Evolutionary conservation across 2,888 invertebrate genomes (phyloP).

Genomic region (Romanomermis culicivorax): DNA sequence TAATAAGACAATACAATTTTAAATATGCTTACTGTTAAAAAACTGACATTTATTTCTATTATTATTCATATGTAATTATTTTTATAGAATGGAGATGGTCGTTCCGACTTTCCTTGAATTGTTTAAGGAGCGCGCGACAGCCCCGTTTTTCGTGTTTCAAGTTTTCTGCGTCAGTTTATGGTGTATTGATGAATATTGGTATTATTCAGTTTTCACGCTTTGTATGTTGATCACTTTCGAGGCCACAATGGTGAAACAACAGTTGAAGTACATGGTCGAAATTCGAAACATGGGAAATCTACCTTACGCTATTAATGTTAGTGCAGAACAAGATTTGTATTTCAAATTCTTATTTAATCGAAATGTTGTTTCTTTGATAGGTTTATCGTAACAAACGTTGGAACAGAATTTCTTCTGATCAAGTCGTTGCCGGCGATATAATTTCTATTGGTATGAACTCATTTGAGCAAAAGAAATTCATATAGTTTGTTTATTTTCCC

Average conservation of each 20-base stretch:
- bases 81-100: constrained; percentile 51
- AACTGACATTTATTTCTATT: no score
- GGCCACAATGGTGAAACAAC: constrained; percentile 91
- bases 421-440: constrained; percentile 81
- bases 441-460: constrained; percentile 51
- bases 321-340: background rate
- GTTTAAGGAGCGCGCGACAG: constrained; percentile 89
- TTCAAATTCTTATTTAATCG: no score
- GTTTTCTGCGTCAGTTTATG: constrained; percentile 89
- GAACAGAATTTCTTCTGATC: constrained; percentile 39
- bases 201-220: constrained; percentile 84
- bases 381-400: constrained; percentile 22
- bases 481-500: constrained; percentile 6
- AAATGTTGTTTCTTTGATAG: constrained; percentile 12
- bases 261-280: constrained; percentile 89
- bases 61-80: no score
- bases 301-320: constrained; percentile 58
- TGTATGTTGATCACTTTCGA: constrained; percentile 89
- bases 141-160: constrained; percentile 99
- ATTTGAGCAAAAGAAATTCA: background rate
- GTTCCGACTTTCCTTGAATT: constrained; percentile 89
- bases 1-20: no score
- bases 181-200: constrained; percentile 97
- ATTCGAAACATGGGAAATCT: constrained; percentile 98
- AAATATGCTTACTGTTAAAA: no score